Evolutionary conservation across 2,113 vertebrate species (phyloP), one percentile per base, ranked within the genome.

Genomic region (Holacanthus passer): DNA sequence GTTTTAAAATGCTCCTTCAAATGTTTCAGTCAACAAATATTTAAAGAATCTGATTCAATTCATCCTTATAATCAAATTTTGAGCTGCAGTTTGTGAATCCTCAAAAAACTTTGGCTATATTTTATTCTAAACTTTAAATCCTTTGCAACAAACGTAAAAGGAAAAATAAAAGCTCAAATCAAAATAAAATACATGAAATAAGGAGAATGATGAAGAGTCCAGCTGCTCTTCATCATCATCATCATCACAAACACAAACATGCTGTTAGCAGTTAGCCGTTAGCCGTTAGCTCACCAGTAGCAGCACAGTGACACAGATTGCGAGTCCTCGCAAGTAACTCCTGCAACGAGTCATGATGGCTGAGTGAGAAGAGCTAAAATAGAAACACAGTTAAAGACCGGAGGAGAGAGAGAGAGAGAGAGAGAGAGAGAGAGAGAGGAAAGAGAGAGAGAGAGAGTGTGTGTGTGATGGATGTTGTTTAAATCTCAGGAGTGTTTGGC

Each of bases 291-390:
- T 92, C 85, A 95, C 94, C 93, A 91, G 53, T 1, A 94, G 91
- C 79, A 95, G 87, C 75, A 92, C 85, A 5, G 93, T 95, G 48
- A 95, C 88, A 66, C 92, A 91, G 74, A 95, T 86, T 50, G 89
- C 65, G 10, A 95, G 87, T 62, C 93, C 93, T 82, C 78, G 90
- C 24, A 92, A 87, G 87, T 93, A 94, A 73, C 88, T 92, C 73
- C 87, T 93, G 79, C 89, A 91, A 56, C 83, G 73, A 79, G 93
- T 91, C 94, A 95, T 95, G 89, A 89, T 86, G 5, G 47, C 65
- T 2, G 76, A 39, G 83, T 83, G 67, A 84, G 79, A 75, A 89
- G 19, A 58, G 76, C 73, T 47, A 53, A 82, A 90, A 80, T 67
- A 92, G 84, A 83, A 84, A 81, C 67, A 63, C 60, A 86, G 81